Base-by-base conservation (phyloP, 2,113 vertebrate species). In the Gymnocephalus cernua region DNA sequence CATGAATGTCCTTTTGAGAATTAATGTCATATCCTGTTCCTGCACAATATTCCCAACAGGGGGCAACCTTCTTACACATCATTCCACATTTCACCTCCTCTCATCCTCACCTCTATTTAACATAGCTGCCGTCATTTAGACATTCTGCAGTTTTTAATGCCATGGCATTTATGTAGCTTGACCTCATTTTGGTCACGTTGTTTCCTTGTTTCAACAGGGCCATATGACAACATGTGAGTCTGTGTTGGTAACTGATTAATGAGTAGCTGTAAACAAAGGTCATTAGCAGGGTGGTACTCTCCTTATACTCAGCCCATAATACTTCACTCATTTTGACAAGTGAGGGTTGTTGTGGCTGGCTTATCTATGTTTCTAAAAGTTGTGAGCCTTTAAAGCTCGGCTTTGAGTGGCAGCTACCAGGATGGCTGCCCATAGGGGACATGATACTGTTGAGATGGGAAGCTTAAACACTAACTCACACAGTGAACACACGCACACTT, bases 361-460 rank as follows among this genome's bases (percentile, higher is more conserved):
- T 89, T 85, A 88, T 80, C 77, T 66, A 11, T 6, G 6, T 65
- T 58, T 80, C 69, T 75, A 27, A 82, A 84, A 73, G 72, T 87
- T 80, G 67, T 63, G 6, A 82, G 74, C 56, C 63, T 84, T 90
- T 84, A 86, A 86, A 74, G 75, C 58, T 83, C 3, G 11, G 29
- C 29, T 82, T 81, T 92, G 87, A 93, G 74, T 90, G 88, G 78
- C 92, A 88, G 83, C 68, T 80, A 83, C 74, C 67, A 83, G 77
- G 82, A 84, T 80, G 38, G 44, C 80, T 90, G 82, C 86, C 90
- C 88, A 82, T 63, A 84, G 88, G 91, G 88, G 84, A 92, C 85
- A 68, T 83, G 74, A 86, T 61, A 50, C 53, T 69, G 61, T 47
- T 77, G 29, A 73, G 74, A 78, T 47, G 57, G 48, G 79, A 84